Base-by-base conservation (phyloP, 2,888 invertebrate species). In the Hydraecia micacea region DNA sequence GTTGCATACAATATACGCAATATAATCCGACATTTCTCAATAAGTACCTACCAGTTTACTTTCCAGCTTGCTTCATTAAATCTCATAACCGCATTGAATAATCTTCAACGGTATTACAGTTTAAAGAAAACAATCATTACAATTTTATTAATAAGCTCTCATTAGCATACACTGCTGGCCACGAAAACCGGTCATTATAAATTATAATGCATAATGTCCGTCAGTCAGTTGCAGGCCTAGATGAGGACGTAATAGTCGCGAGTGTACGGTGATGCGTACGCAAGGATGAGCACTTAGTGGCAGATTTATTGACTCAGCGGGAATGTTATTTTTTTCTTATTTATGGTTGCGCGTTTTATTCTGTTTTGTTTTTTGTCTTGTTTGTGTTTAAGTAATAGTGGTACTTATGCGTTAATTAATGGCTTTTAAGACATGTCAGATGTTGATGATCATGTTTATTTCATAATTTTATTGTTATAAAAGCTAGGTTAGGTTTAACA, bases 71-170 rank as follows among this genome's bases (percentile, higher is more conserved):
- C 88, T 86, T 89, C 90, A 88, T 89, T 86, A 82, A 78, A 79
- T 88, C 85, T 86, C 79, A 86, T 88, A 87, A 88, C 80, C 58
- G 63, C 77, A 84, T 90, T 89, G 90, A 74, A 90, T 89, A 90
- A 90, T 90, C 81, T 87, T 82, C 73, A 76, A 80, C 70, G 25
- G 82, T 79, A 81, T 79, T 81, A 73, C 80, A 77, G 70, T 81
- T 58, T 70, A 13, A 74, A 85, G 80, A 83, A 82, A 77, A 75
- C 69, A 78, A 86, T 78, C 79, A 82, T 88, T 89, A 86, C 52
- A 84, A 86, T 83, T 58, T 83, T 83, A 84, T 79, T 85, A 84
- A 89, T 88, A 82, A 79, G 62, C 18, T 60, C 69, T 71, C 42
- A 83, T 85, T 85, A 83, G 69, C 83, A 77, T 87, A 86, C 86